Evolutionary conservation across 1,140 invertebrate species (phyloP).

Genomic region (Neuroterus valhalla): DNA sequence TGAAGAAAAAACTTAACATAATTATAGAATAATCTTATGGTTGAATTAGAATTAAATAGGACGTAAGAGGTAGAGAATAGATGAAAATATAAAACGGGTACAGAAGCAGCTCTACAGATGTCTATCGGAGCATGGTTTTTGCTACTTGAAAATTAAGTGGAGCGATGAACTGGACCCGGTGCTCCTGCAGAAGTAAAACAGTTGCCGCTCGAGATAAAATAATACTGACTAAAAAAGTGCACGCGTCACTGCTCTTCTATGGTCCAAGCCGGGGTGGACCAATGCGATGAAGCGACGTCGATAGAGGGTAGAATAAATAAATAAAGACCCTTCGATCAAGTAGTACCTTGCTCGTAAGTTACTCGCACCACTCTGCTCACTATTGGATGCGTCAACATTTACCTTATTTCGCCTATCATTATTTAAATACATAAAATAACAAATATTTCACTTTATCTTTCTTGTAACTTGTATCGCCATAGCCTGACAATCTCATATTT

Average conservation of each 20-base stretch:
- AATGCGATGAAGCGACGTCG: not conserved
- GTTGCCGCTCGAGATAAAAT: slow-evolving; percentile 68
- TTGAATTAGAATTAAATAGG: no score
- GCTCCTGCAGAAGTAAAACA: slow-evolving; percentile 65
- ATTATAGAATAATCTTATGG: no score
- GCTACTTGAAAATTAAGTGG: slow-evolving; percentile 68
- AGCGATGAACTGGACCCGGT: slow-evolving; percentile 51
- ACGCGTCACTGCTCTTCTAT: slow-evolving; percentile 64
- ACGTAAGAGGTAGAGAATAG: not conserved
- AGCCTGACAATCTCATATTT: no score
- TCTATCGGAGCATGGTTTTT: slow-evolving; percentile 43
- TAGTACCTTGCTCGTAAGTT: not conserved
- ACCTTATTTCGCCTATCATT: no score
- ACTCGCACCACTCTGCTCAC: no score
- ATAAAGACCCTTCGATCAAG: slow-evolving; percentile 33
- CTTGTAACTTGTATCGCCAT: no score
- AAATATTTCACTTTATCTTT: no score
- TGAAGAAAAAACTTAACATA: no score
- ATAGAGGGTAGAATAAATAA: slow-evolving; percentile 35
- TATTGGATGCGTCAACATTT: no score
- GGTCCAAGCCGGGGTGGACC: slow-evolving; percentile 9
- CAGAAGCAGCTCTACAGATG: slow-evolving; percentile 62
- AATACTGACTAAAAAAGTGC: slow-evolving; percentile 63
- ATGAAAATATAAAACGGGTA: not conserved
- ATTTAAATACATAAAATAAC: no score